Evolutionary conservation across 2,888 invertebrate genomes (phyloP), one percentile per base, ranked within the genome.

Genomic region (Andrena bucephala): DNA sequence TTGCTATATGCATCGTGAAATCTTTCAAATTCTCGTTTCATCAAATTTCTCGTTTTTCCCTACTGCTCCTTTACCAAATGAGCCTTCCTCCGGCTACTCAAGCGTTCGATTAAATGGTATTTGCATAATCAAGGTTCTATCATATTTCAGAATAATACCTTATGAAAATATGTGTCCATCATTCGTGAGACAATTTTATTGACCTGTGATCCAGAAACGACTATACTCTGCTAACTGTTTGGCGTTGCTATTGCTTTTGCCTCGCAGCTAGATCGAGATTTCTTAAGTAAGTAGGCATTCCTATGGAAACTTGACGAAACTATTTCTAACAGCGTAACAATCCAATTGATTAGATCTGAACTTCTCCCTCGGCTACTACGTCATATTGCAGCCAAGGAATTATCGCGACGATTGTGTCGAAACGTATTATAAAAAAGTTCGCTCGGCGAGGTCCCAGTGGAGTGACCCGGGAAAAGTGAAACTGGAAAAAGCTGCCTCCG

Each of bases 321-420:
- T 84, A 86, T 86, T 86, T 80, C 72, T 57, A 50, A 65, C 70
- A 65, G 27, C 75, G 74, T 78, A 82, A 81, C 86, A 82, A 82
- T 76, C 75, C 76, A 86, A 86, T 86, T 86, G 86, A 86, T 86
- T 86, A 86, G 80, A 86, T 82, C 86, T 79, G 75, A 86, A 86
- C 82, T 84, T 83, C 70, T 52, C 54, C 50, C 48, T 29, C 27
- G 42, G 63, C 42, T 70, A 54, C 33, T 69, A 20, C 71, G 73
- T 66, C 76, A 77, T 74, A 83, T 63, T 62, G 65, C 72, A 52
- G 29, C 3, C 48, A 27, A 62, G 60, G 6, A 77, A 76, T 76
- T 76, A 76, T 70, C 76, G 42, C 62, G 63, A 42, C 36, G 54
- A 20, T 71, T 63, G 62, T 31, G n/a, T 13, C 16, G 36, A 5